These are phyloP conservation scores for Ditylenchus dipsaci DNA, from an alignment of 1,140 invertebrate genomes.

Conservation along the genomic window DNA sequence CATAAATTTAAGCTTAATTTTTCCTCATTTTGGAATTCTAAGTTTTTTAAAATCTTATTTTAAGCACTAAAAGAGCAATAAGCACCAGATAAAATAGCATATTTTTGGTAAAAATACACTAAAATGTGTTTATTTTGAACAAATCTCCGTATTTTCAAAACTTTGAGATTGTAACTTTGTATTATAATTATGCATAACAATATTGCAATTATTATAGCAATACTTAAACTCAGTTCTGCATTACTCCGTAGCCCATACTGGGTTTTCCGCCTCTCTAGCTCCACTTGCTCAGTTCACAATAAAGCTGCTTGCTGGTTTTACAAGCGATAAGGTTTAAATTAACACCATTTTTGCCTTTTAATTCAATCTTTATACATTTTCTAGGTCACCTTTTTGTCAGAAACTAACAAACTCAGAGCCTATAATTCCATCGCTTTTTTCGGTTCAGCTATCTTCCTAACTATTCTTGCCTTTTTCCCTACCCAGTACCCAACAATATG, in stretches of 20 bases:
- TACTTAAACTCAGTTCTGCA: constrained; percentile 47
- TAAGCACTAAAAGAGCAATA: too few species aligned
- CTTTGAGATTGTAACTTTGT: too few species aligned
- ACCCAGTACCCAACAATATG: constrained; percentile 33
- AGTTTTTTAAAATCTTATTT: too few species aligned
- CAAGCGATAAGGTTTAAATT: constrained; percentile 41
- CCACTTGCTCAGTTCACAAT: constrained; percentile 50
- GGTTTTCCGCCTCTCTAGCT: constrained; percentile 54
- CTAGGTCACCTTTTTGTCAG: constrained; percentile 44
- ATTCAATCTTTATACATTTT: constrained; percentile 21
- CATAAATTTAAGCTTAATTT: too few species aligned
- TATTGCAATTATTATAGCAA: constrained; percentile 19
- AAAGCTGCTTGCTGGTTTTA: constrained; percentile 46
- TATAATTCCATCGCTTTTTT: constrained; percentile 56
- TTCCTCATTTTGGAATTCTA: too few species aligned
- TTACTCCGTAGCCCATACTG: constrained; percentile 48
- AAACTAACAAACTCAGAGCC: constrained; percentile 52
- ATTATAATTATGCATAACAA: background rate
- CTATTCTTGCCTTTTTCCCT: constrained; percentile 50
- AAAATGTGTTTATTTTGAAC: too few species aligned
- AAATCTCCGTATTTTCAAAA: too few species aligned
- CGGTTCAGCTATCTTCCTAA: constrained; percentile 39
- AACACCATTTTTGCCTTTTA: background rate
- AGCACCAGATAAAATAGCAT: too few species aligned
- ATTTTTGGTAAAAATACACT: too few species aligned